These are phyloP conservation scores for Heliconius erato DNA, from an alignment of 2,888 invertebrate genomes.

Conservation along the genomic window DNA sequence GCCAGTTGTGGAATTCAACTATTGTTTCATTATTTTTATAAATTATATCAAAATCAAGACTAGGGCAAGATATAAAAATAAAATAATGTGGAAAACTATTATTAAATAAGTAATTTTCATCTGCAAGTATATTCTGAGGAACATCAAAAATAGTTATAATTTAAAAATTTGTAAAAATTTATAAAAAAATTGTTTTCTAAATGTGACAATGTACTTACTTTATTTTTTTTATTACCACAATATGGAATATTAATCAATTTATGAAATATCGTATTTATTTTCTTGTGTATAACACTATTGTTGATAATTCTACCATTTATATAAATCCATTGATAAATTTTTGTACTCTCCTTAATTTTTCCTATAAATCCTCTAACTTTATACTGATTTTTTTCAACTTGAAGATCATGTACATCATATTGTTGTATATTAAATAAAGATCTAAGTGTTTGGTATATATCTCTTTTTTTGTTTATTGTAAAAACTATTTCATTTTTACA, in stretches of 20 bases:
- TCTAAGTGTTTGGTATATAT: slow-evolving; percentile 82
- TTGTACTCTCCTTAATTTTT: slow-evolving; percentile 60
- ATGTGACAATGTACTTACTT: slow-evolving; percentile 35
- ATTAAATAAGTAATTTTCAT: slow-evolving; percentile 54
- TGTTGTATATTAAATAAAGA: slow-evolving; percentile 68
- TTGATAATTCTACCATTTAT: slow-evolving; percentile 87
- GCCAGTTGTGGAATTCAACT: slow-evolving; percentile 86
- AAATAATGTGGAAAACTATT: slow-evolving; percentile 77
- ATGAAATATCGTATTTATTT: slow-evolving; percentile 62
- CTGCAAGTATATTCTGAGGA: slow-evolving; percentile 31
- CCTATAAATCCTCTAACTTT: slow-evolving; percentile 86
- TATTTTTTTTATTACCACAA: slow-evolving; percentile 57
- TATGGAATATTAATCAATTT: slow-evolving; percentile 53
- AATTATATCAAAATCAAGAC: slow-evolving; percentile 83
- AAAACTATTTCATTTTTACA: slow-evolving; percentile 85
- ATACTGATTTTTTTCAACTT: slow-evolving; percentile 77
- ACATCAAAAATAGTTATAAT: slow-evolving; percentile 35
- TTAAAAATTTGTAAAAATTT: not conserved
- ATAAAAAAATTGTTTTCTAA: slow-evolving; percentile 33
- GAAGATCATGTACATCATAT: slow-evolving; percentile 71
- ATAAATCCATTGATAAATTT: slow-evolving; percentile 86
- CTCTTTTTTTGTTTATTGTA: slow-evolving; percentile 85
- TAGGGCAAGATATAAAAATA: slow-evolving; percentile 85
- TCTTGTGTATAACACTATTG: slow-evolving; percentile 75
- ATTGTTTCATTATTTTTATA: slow-evolving; percentile 77